Percentiles rank a stretch among this genome's conserved stretches.
phyloP scores from a whole-genome alignment of 2,797 vertebrate genomes.

The Hyperoplus immaculatus region DNA sequence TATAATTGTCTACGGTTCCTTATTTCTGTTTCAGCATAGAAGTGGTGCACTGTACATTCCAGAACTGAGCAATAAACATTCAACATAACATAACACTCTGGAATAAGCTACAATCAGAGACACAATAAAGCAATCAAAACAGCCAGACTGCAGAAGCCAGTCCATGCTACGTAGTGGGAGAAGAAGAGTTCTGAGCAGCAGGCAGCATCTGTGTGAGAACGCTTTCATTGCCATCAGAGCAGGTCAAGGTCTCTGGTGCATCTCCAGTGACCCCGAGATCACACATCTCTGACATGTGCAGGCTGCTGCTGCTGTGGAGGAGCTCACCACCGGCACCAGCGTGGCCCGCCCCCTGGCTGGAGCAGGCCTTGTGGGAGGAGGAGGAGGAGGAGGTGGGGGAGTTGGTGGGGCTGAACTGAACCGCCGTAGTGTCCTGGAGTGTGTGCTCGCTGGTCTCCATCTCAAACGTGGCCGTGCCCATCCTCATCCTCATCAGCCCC shows the following conservation, averaged over 20 bases:
- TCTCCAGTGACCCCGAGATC: conserved; percentile 70
- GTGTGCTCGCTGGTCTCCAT: conserved; percentile 96
- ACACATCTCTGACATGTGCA: conserved; percentile 25
- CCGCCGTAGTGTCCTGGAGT: conserved; percentile 92
- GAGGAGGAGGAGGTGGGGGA: conserved; percentile 89
- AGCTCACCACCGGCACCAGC: conserved; percentile 62
- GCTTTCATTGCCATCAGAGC: conserved; percentile 16
- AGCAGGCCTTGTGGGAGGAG: conserved; percentile 84
- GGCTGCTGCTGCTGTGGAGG: conserved; percentile 26
- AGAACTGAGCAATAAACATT: conserved; percentile 26
- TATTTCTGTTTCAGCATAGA: conserved; percentile 28
- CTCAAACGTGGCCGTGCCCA: conserved; percentile 88
- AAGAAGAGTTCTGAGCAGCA: conserved; percentile 27
- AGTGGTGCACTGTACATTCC: background rate
- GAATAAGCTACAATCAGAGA: conserved; percentile 17
- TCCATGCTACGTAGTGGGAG: conserved; percentile 12
- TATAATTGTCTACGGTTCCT: conserved; percentile 14
- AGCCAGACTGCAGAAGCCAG: background rate
- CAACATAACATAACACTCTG: background rate
- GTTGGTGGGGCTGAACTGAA: conserved; percentile 93
- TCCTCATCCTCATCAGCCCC: conserved; percentile 85
- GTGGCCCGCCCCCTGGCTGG: conserved; percentile 73
- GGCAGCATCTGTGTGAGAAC: conserved; percentile 75
- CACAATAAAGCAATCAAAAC: background rate
- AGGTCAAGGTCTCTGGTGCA: conserved; percentile 39